Evolutionary conservation across 2,888 invertebrate genomes (phyloP), one percentile per base, ranked within the genome.

Genomic region (Temnothorax rugatulus): DNA sequence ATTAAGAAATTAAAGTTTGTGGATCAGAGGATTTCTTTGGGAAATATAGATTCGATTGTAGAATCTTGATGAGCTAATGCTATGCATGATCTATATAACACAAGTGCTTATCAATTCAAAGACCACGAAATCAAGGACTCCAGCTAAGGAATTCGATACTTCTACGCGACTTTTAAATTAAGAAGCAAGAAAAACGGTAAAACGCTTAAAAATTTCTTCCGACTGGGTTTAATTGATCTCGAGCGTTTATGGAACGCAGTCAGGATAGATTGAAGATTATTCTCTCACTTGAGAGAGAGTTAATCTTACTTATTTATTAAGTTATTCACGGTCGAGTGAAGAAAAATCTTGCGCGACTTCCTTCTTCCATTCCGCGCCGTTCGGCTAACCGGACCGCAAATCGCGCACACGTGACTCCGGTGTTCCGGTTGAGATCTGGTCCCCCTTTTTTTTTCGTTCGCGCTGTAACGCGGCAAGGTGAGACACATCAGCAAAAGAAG

Each of bases 361-460:
- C 76, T 64, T 21, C 69, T 79, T 34, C 13, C 47, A 57, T 69
- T 71, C 18, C 44, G 15, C 57, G 44, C n/a, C n/a, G 57, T 71
- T 68, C 68, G 41, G 29, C n/a, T 29, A n/a, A 29, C 29, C 44
- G 34, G 47, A 52, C 47, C 71, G 59, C 79, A 81, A 81, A 81
- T 81, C 71, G 71, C 25, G 59, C 38, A 81, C 79, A 81, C 71
- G 79, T 71, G 59, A 81, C 29, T 77, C 69, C 54, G 54, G 18
- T 59, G 59, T 81, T 61, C 79, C 47, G 71, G 59, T 71, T 71
- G 84, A 86, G 85, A 89, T 88, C 84, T 83, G 68, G 84, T 63
- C 29, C 38, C 29, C 52, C 54, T 74, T 69, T 61, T 52, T 21
- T 71, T n/a, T 21, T 21, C 4, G n/a, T 8, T 41, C 52, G 4